Evolutionary conservation across 2,113 vertebrate genomes (phyloP), one percentile per base, ranked within the genome.

Genomic region (Seriola rivoliana): DNA sequence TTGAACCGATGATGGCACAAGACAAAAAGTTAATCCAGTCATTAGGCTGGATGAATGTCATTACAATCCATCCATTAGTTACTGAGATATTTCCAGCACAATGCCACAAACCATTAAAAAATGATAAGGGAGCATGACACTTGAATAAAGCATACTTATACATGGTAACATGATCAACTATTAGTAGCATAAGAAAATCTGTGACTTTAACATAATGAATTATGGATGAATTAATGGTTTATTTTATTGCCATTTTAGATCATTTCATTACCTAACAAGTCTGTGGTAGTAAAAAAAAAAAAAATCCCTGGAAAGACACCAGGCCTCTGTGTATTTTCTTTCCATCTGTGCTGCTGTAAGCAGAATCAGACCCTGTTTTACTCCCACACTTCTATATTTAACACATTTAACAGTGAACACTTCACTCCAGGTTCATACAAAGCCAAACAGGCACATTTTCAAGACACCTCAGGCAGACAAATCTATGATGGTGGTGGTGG

Each of bases 321-420:
- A 60, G n/a, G 8, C n/a, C 10, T 80, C 14, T 75, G 10, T 72
- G 29, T 44, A 2, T 16, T 78, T 23, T 57, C 11, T 48, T 48
- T 66, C 36, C 52, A 32, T 60, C 17, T 64, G 46, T 23, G 52
- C 52, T 65, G 21, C 46, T 40, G 4, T 48, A 34, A 36, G n/a
- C n/a, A 55, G 29, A 50, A 34, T 66, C 29, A 40, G 36, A 62
- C 34, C 46, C 55, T 29, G 36, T 19, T 71, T 60, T 34, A 29
- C 54, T 60, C 48, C n/a, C 70, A 75, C 66, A 32, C 65, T 3
- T 54, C 19, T 57, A 52, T 29, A 71, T 78, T 67, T 73, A 75
- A 82, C 42, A 16, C 42, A 65, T 42, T 57, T 58, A 44, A 58
- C 25, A 42, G 3, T 21, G 8, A 62, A n/a, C 16, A 29, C 7